Evolutionary conservation across 1,140 invertebrate genomes (phyloP).

Genomic region (Triops cancriformis): DNA sequence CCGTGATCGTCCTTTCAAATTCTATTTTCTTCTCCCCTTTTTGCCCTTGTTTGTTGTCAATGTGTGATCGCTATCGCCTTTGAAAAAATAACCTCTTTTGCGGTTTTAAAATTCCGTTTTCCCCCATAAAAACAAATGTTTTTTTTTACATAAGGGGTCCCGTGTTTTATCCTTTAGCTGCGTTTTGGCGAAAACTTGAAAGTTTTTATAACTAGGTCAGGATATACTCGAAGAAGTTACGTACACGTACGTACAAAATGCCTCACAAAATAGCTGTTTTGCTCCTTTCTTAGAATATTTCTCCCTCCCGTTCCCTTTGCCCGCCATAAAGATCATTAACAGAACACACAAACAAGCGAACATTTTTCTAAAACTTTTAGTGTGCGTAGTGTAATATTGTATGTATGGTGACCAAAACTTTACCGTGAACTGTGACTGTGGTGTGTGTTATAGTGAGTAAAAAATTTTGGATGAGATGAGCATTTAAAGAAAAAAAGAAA

Average conservation of each 20-base stretch:
- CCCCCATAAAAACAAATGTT: background rate
- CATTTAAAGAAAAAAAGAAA: background rate
- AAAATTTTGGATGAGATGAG: conserved; percentile 11
- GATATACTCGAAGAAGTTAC: too few relatives aligned
- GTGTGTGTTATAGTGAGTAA: background rate
- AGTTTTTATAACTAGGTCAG: too few relatives aligned
- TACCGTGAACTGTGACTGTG: conserved; percentile 9
- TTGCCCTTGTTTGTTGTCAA: conserved; percentile 1
- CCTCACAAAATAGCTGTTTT: background rate
- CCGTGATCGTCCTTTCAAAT: conserved; percentile 1
- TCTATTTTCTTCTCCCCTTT: background rate
- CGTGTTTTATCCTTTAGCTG: too few relatives aligned
- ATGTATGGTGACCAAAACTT: conserved; percentile 6
- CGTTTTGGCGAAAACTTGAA: too few relatives aligned
- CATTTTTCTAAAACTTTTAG: background rate
- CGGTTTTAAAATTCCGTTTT: background rate
- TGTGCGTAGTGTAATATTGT: background rate
- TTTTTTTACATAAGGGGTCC: background rate
- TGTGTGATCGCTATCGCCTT: background rate
- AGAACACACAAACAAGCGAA: conserved; percentile 5
- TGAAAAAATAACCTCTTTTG: background rate
- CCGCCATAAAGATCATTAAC: background rate
- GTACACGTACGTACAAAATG: too few relatives aligned
- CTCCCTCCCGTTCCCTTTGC: background rate
- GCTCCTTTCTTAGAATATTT: background rate